phyloP scores from a whole-genome alignment of 1,140 invertebrate genomes.

The Heliothis subflexa region DNA sequence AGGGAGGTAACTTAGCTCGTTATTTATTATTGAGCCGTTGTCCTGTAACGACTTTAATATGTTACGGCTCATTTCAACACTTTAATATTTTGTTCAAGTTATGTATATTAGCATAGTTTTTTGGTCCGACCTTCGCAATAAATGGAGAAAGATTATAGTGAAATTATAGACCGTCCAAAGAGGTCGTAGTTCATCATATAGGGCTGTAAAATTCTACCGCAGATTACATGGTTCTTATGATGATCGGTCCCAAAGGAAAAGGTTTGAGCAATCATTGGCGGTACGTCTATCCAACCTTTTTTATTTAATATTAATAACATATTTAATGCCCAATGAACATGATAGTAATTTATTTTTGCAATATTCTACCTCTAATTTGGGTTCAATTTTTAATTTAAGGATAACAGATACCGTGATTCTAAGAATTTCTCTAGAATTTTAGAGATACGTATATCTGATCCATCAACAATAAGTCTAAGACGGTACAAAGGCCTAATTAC shows the following conservation, averaged over 20 bases:
- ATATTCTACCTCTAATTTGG: too few species aligned
- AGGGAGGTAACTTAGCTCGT: slow-evolving; percentile 52
- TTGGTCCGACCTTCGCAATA: slow-evolving; percentile 12
- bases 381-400: too few species aligned
- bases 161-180: background rate
- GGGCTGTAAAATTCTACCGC: slow-evolving; percentile 6
- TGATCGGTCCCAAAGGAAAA: background rate
- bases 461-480: too few species aligned
- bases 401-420: too few species aligned
- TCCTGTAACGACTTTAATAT: slow-evolving; percentile 52
- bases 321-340: too few species aligned
- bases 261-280: too few species aligned
- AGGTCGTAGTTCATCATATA: slow-evolving; percentile 30
- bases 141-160: slow-evolving; percentile 27
- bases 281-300: too few species aligned
- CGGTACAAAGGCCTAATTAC: too few species aligned
- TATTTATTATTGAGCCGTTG: slow-evolving; percentile 58
- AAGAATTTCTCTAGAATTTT: too few species aligned
- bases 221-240: slow-evolving; percentile 3
- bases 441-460: too few species aligned
- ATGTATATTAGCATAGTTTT: slow-evolving; percentile 32
- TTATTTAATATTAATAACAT: too few species aligned
- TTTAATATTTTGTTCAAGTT: slow-evolving; percentile 37
- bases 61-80: slow-evolving; percentile 50
- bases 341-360: too few species aligned